These are phyloP conservation scores for Tiliacea citrago DNA, from an alignment of 2,888 invertebrate species.

Conservation along the genomic window DNA sequence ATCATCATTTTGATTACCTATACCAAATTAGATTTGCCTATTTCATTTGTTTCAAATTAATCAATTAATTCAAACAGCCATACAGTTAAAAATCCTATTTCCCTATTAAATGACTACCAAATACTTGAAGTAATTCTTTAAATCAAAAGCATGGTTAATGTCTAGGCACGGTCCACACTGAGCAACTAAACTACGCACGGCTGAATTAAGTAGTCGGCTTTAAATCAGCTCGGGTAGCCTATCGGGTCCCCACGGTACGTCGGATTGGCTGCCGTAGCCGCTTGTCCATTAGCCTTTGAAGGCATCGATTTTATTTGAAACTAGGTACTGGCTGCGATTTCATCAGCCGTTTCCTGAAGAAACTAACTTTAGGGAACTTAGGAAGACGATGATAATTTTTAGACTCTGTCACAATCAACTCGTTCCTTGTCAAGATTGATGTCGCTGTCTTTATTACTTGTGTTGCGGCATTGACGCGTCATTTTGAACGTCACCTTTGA, in stretches of 20 bases:
- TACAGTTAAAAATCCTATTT: neutral
- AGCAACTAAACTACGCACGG: constrained; percentile 3
- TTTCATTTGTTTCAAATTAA: neutral
- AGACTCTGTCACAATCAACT: neutral
- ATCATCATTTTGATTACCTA: neutral
- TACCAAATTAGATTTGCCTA: neutral
- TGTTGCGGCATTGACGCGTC: neutral
- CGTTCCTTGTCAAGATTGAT: neutral
- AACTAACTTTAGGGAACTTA: neutral
- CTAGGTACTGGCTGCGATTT: neutral
- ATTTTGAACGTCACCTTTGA: neutral
- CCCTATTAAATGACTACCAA: neutral
- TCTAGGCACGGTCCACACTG: constrained; percentile 10
- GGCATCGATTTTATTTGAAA: constrained; percentile 37
- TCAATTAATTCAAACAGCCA: neutral
- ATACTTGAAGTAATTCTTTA: neutral
- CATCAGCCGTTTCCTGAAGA: neutral
- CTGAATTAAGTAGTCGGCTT: constrained; percentile 36
- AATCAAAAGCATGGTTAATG: constrained; percentile 6
- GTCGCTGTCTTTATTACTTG: too few species aligned
- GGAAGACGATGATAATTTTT: neutral
- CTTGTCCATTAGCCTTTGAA: constrained; percentile 40
- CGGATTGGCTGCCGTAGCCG: constrained; percentile 9
- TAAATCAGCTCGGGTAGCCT: constrained; percentile 48
- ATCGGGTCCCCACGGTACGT: constrained; percentile 29